Evolutionary conservation across 2,797 vertebrate species (phyloP).

Genomic region (Tragopan temminckii): DNA sequence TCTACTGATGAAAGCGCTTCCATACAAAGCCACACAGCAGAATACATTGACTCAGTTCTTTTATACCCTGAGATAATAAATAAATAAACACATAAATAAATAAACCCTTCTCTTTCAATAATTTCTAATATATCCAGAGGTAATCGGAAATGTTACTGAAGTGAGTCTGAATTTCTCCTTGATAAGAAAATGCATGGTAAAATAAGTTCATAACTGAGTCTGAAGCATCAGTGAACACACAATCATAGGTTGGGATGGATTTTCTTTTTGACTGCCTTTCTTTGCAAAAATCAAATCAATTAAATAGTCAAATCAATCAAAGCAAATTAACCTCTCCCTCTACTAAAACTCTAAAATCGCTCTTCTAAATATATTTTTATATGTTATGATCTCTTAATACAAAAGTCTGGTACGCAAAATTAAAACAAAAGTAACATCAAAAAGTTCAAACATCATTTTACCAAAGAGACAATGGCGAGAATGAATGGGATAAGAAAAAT

Average conservation of each 20-base stretch:
- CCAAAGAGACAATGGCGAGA: fast-evolving
- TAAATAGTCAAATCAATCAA: background rate
- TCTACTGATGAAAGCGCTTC: background rate
- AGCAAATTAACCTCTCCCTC: background rate
- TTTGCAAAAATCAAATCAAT: background rate
- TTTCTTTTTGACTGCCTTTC: background rate
- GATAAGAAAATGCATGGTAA: background rate
- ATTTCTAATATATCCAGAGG: background rate
- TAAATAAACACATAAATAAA: background rate
- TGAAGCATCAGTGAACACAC: background rate
- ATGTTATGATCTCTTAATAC: background rate
- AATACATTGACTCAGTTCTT: background rate
- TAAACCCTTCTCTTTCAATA: background rate
- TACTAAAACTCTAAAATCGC: background rate
- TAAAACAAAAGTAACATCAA: background rate
- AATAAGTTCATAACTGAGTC: background rate
- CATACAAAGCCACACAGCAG: background rate
- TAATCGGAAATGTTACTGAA: background rate
- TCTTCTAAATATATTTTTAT: background rate
- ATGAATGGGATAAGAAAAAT: background rate
- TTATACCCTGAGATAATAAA: background rate
- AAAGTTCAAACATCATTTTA: background rate
- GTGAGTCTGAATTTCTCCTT: background rate
- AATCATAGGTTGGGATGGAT: background rate
- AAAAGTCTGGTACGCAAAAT: background rate